phyloP scores from a whole-genome alignment of 2,888 invertebrate genomes.

The Craniophora ligustri region DNA sequence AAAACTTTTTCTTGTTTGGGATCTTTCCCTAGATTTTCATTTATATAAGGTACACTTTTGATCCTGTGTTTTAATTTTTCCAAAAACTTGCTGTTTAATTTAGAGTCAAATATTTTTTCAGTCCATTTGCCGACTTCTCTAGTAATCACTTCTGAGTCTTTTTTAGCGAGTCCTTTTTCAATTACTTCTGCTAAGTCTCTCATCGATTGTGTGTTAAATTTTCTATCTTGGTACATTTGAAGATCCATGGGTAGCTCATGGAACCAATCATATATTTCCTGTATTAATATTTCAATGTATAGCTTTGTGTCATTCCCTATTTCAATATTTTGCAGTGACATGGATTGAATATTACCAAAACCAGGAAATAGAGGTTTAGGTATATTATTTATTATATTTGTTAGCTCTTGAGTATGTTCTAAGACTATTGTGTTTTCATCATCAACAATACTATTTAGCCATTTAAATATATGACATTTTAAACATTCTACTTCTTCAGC shows the following conservation, averaged over 20 bases:
- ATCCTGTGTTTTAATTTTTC: slow-evolving; percentile 32
- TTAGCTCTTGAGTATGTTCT: slow-evolving; percentile 62
- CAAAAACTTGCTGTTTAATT: slow-evolving; percentile 6
- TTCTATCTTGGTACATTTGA: slow-evolving; percentile 8
- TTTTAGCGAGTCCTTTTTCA: not conserved
- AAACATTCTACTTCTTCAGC: slow-evolving; percentile 71
- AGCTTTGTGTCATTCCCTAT: not conserved
- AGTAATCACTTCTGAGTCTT: slow-evolving; percentile 8
- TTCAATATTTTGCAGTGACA: not conserved
- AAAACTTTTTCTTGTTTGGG: slow-evolving; percentile 18
- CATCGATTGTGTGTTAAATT: slow-evolving; percentile 12
- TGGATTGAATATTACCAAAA: not conserved
- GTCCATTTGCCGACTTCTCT: slow-evolving; percentile 25
- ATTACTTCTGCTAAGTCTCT: slow-evolving; percentile 34
- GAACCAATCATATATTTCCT: slow-evolving; percentile 38
- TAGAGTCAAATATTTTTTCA: slow-evolving; percentile 25
- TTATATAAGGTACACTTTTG: slow-evolving; percentile 3
- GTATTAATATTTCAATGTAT: slow-evolving; percentile 6
- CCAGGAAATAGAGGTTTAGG: slow-evolving; percentile 50
- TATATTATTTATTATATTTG: slow-evolving; percentile 65
- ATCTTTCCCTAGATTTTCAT: not conserved
- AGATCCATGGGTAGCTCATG: slow-evolving; percentile 20
- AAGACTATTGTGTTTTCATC: slow-evolving; percentile 60
- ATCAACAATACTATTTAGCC: slow-evolving; percentile 67
- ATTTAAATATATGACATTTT: slow-evolving; percentile 77